Evolutionary conservation across 2,797 vertebrate genomes (phyloP), one percentile per base, ranked within the genome.

Genomic region (Naso thynnoides): DNA sequence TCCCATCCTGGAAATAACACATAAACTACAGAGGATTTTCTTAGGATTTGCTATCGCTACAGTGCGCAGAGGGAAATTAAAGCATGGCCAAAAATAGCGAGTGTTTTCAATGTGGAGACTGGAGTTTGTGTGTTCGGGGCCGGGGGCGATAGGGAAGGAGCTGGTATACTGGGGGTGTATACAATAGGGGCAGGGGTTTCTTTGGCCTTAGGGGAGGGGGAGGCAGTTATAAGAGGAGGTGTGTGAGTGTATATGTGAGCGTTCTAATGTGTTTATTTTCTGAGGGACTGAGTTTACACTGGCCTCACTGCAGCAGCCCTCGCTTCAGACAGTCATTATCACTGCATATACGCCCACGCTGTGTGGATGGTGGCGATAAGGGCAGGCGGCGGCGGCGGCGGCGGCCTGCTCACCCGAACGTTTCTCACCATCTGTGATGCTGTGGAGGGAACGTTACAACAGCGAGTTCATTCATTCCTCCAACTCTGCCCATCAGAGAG

Each of bases 251-350:
- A 2, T 76, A 4, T 78, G 59, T 78, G 70, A 67, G 50, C 52
- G 66, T 77, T 78, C 72, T 73, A 78, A 79, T 86, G 75, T 88
- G 87, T 89, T 89, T 91, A 83, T 89, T 88, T 91, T 87, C 54
- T 9, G 58, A 66, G 31, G 48, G 56, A 53, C 63, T 61, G 68
- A 72, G 84, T 89, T 89, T 83, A 82, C 63, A 31, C 79, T 83
- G 76, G 82, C 76, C 79, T 84, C 72, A 36, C 45, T 62, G 76
- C 56, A 55, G 65, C 68, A 49, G 55, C 49, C 68, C 78, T 69
- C 29, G 11, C 76, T 36, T 56, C 57, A 86, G 81, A 87, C 78
- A 19, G 29, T 60, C 70, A 85, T 86, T 84, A 91, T 88, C 84
- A n/a, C 54, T 1, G 15, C 49, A 55, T 56, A 27, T 19, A 69